phyloP scores from a whole-genome alignment of 2,113 vertebrate species.

The Rhinoptilus africanus region DNA sequence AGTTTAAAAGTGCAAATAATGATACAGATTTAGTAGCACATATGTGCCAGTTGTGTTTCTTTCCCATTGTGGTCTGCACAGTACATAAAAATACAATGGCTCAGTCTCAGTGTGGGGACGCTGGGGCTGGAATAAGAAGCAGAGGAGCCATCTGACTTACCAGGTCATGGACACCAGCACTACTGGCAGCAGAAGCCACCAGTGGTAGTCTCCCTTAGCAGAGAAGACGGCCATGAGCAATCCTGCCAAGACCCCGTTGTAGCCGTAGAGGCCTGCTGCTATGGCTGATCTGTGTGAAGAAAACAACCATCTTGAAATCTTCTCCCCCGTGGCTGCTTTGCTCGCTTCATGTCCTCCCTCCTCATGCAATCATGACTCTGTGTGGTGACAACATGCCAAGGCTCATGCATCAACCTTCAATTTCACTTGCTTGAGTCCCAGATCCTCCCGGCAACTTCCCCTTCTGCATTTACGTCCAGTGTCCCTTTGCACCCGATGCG shows the following conservation, averaged over 20 bases:
- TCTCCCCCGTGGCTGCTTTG: neutral
- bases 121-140: neutral
- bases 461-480: neutral
- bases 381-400: neutral
- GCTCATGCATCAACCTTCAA: fast-evolving
- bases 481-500: neutral
- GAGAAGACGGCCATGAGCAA: conserved; percentile 92
- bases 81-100: neutral
- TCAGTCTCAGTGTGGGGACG: neutral
- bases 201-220: conserved; percentile 86
- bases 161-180: conserved; percentile 88
- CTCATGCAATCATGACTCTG: neutral
- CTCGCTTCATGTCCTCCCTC: neutral
- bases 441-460: neutral
- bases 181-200: conserved; percentile 93
- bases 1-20: neutral
- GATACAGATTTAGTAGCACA: neutral
- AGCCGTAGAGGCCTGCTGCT: conserved; percentile 88
- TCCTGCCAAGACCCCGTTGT: conserved; percentile 92
- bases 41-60: neutral
- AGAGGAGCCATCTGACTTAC: conserved; percentile 72
- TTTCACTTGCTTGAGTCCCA: neutral
- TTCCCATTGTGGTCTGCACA: neutral
- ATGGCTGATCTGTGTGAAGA: conserved; percentile 79
- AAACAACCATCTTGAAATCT: neutral